These are phyloP conservation scores for Oreortyx pictus DNA, from an alignment of 2,797 vertebrate genomes.

Conservation along the genomic window DNA sequence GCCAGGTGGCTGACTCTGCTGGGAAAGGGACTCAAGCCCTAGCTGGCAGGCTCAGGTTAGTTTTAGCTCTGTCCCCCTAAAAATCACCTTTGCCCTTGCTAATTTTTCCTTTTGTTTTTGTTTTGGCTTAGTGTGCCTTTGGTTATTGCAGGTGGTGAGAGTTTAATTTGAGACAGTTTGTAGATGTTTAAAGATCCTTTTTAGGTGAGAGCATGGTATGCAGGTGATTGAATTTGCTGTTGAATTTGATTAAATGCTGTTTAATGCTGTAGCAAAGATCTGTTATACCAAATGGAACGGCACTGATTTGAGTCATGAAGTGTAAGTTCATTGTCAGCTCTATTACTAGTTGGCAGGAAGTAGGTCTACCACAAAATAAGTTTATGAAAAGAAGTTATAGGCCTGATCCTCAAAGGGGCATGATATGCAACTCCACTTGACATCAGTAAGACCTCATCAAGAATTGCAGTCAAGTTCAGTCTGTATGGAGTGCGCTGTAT, in stretches of 20 bases:
- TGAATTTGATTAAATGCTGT: constrained; percentile 12
- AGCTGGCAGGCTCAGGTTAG: neutral
- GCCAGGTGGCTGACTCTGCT: neutral
- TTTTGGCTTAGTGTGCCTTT: neutral
- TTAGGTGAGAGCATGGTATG: neutral
- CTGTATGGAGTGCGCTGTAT: neutral
- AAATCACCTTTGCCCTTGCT: neutral
- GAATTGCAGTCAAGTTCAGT: rapidly evolving
- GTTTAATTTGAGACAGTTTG: neutral
- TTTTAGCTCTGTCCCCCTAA: neutral
- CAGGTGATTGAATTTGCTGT: neutral
- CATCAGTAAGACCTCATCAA: neutral
- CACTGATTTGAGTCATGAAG: neutral
- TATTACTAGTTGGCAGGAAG: neutral
- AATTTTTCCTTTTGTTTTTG: neutral
- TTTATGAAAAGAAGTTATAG: neutral
- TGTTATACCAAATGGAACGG: neutral
- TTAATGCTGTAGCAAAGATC: neutral
- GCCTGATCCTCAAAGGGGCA: neutral
- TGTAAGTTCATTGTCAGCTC: neutral
- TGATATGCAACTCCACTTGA: rapidly evolving
- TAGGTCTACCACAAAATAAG: neutral
- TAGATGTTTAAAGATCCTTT: neutral
- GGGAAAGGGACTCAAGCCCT: neutral
- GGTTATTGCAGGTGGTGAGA: neutral